Conservation (phyloP, 2,888 invertebrate species). For the Erannis defoliaria region DNA sequence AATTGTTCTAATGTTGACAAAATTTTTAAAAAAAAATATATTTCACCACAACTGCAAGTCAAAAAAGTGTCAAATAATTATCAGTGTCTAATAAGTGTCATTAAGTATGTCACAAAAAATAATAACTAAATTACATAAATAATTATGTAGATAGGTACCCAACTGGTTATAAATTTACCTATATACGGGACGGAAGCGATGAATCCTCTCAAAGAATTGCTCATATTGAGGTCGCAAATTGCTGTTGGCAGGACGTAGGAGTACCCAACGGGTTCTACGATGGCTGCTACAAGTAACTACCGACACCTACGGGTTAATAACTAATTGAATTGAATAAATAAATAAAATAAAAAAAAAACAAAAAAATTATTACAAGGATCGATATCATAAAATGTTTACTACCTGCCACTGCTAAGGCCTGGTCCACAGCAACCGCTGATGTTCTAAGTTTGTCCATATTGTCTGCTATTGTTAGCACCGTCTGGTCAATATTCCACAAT, state of each 20-base stretch:
- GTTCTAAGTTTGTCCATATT: not conserved
- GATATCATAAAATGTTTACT: not conserved
- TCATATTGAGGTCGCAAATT: slow-evolving; percentile 88
- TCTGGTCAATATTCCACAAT: not conserved
- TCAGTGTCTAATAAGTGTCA: no score
- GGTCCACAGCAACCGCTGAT: not conserved
- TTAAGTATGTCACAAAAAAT: not conserved
- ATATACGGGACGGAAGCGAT: slow-evolving; percentile 88
- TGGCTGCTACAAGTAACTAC: slow-evolving; percentile 86
- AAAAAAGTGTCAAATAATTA: no score
- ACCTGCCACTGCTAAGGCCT: slow-evolving; percentile 4
- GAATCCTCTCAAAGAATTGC: slow-evolving; percentile 84
- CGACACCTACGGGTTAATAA: slow-evolving; percentile 63
- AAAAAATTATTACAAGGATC: no score
- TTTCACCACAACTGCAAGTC: no score
- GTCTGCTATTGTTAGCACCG: not conserved
- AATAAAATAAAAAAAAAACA: no score
- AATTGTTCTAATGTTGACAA: no score
- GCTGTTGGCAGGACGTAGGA: slow-evolving; percentile 88
- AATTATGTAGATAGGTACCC: no score
- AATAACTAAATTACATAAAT: not conserved
- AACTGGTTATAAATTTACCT: no score
- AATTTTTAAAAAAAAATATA: no score
- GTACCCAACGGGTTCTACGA: slow-evolving; percentile 88
- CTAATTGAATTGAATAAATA: not conserved